Conservation (phyloP, 2,113 vertebrate species). For the Hydropotes inermis region DNA sequence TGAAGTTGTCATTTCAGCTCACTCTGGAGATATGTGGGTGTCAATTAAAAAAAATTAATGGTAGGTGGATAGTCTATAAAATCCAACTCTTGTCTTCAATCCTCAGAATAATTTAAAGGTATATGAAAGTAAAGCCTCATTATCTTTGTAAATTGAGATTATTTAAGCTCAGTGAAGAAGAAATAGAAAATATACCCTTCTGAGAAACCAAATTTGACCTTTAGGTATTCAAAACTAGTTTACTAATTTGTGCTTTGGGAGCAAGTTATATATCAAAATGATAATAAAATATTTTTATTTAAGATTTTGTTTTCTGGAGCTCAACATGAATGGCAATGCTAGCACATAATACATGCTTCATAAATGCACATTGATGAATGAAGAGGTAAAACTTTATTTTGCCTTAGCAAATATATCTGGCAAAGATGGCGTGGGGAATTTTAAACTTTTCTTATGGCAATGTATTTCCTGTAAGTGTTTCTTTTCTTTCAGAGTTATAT, state of each 20-base stretch:
- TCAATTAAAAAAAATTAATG: not conserved
- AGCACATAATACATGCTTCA: not conserved
- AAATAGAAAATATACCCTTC: not conserved
- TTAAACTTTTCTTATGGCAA: not conserved
- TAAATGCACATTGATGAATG: not conserved
- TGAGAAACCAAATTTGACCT: not conserved
- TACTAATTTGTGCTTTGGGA: not conserved
- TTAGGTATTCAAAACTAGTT: not conserved
- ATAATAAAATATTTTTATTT: not conserved
- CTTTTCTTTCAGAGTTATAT: conserved; percentile 36
- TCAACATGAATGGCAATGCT: not conserved
- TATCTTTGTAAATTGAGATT: not conserved
- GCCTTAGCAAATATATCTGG: not conserved
- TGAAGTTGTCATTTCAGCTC: not conserved
- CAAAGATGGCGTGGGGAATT: not conserved
- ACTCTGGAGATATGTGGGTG: not conserved
- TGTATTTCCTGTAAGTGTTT: conserved; percentile 14
- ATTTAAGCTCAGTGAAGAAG: not conserved
- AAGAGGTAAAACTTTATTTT: not conserved
- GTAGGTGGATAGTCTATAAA: not conserved
- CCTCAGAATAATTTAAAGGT: not conserved
- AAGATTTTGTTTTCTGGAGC: not conserved
- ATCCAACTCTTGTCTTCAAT: not conserved
- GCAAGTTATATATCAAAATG: not conserved
- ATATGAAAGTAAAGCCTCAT: not conserved